A percentile compares a stretch with the other conserved stretches of the same genome.
Conservation (phyloP, 2,113 vertebrate species). For the Butastur rufipennis region DNA sequence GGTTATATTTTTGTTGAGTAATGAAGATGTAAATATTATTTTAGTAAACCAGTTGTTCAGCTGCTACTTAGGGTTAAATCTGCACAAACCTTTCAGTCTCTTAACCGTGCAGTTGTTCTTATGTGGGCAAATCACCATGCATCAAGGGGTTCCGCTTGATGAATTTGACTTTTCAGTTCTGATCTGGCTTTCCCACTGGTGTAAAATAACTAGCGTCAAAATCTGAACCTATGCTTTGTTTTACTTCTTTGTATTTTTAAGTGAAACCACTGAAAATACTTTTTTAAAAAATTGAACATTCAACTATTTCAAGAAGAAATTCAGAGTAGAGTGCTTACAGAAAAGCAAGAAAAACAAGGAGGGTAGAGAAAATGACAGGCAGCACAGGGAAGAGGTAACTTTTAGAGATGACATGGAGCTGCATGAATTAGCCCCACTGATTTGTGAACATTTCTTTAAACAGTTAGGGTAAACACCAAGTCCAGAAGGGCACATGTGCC, state of each 20-base stretch:
- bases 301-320: background rate
- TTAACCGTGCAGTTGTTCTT: background rate
- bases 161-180: slow-evolving; percentile 16
- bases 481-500: background rate
- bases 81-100: background rate
- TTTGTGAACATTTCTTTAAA: background rate
- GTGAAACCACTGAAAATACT: background rate
- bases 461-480: background rate
- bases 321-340: background rate
- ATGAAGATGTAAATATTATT: background rate
- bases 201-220: background rate
- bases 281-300: background rate
- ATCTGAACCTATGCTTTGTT: background rate
- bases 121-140: background rate
- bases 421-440: background rate
- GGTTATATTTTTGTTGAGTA: background rate
- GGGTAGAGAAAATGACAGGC: background rate
- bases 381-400: background rate
- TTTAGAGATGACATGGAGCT: background rate
- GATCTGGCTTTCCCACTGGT: slow-evolving; percentile 1
- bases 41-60: background rate
- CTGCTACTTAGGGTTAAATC: background rate
- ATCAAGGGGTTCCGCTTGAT: background rate
- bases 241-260: background rate
- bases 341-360: background rate